Percentiles rank a stretch among this genome's conserved stretches.
These are phyloP conservation scores for Orthosia gracilis DNA, from an alignment of 2,888 invertebrate genomes.

Conservation along the genomic window DNA sequence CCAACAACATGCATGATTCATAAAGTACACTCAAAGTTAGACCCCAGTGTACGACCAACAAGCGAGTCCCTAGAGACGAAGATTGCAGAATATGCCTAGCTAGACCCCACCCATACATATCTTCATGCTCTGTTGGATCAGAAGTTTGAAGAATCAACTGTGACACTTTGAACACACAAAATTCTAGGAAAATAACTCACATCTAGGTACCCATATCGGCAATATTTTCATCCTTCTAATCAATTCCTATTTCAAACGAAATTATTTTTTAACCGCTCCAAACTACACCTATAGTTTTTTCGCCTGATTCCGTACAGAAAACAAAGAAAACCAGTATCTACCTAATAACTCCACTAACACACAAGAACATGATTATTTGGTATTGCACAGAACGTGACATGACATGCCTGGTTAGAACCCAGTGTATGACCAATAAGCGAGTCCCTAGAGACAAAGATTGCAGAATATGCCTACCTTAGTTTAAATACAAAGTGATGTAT, in stretches of 20 bases:
- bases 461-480: slow-evolving; percentile 9
- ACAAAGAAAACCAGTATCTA: slow-evolving; percentile 8
- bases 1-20: not conserved
- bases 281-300: not conserved
- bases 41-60: not conserved
- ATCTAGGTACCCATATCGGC: too few species aligned
- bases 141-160: too few species aligned
- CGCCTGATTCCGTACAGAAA: not conserved
- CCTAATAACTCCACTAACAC: slow-evolving; percentile 55
- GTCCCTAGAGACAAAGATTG: slow-evolving; percentile 3
- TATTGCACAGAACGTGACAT: slow-evolving; percentile 75
- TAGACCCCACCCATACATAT: too few species aligned
- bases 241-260: too few species aligned
- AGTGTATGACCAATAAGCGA: too few species aligned
- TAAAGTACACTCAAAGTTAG: not conserved
- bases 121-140: too few species aligned
- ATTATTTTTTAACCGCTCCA: not conserved
- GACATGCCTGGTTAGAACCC: too few species aligned
- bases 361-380: slow-evolving; percentile 72
- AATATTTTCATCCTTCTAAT: not conserved
- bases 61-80: slow-evolving; percentile 12
- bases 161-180: too few species aligned
- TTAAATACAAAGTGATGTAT: slow-evolving; percentile 40
- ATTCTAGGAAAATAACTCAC: too few species aligned
- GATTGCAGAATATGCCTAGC: slow-evolving; percentile 6